These are phyloP conservation scores for Calliphora vomitoria DNA, from an alignment of 2,888 invertebrate species.

Conservation along the genomic window DNA sequence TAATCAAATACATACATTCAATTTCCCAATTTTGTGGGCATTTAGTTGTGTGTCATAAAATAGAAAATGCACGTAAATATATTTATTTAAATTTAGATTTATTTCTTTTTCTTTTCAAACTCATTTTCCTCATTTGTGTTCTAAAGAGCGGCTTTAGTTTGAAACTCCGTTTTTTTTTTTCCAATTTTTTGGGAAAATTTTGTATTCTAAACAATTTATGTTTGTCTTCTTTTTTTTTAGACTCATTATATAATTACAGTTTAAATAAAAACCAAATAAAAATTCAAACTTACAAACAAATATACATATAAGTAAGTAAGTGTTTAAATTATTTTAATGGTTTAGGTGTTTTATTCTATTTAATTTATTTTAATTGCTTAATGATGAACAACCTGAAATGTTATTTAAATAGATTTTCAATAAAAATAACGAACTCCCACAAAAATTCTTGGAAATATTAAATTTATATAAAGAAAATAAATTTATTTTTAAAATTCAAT, in stretches of 20 bases:
- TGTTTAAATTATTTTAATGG: slow-evolving; percentile 54
- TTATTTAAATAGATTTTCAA: slow-evolving; percentile 12
- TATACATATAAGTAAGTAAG: slow-evolving; percentile 9
- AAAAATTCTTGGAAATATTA: slow-evolving; percentile 51
- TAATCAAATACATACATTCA: not conserved
- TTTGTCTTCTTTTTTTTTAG: slow-evolving; percentile 26
- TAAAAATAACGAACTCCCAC: slow-evolving; percentile 37
- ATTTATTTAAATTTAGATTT: slow-evolving; percentile 66
- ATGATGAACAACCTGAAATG: slow-evolving; percentile 1
- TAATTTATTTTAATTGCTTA: slow-evolving; percentile 55
- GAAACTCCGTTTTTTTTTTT: slow-evolving; percentile 4
- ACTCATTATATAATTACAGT: slow-evolving; percentile 70
- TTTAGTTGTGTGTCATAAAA: slow-evolving; percentile 71
- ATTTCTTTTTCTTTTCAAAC: slow-evolving; percentile 42
- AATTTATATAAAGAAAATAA: not conserved
- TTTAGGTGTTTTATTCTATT: slow-evolving; percentile 8
- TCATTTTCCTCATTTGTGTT: slow-evolving; percentile 12
- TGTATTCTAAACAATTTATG: slow-evolving; percentile 56
- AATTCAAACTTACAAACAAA: not conserved
- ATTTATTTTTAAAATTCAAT: too few relatives aligned
- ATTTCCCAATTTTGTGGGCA: slow-evolving; percentile 12
- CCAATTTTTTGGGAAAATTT: slow-evolving; percentile 3
- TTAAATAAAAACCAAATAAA: slow-evolving; percentile 53
- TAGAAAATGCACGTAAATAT: slow-evolving; percentile 74
- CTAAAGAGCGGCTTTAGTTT: slow-evolving; percentile 36